A percentile compares a stretch with the other conserved stretches of the same genome.
Evolutionary conservation across 2,888 invertebrate genomes (phyloP).

Genomic region (Ernsta delagoae): DNA sequence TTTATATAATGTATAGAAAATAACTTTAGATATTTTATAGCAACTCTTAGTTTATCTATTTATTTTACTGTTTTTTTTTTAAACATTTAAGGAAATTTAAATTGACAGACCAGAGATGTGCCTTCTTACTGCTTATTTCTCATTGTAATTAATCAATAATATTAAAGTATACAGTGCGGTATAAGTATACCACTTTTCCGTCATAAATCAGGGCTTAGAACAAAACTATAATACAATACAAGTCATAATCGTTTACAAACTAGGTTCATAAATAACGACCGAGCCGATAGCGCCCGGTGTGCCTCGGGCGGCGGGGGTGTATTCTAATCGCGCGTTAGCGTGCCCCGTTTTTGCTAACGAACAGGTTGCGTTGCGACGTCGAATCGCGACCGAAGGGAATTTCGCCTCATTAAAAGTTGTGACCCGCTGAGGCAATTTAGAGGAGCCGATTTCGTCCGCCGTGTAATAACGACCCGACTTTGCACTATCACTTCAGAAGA

Average conservation of each 20-base stretch:
- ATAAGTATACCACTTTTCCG: neutral
- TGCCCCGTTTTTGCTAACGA: slow-evolving; percentile 84
- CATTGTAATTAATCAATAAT: too few relatives aligned
- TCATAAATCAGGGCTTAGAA: slow-evolving; percentile 5
- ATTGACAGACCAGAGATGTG: too few relatives aligned
- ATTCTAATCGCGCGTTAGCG: slow-evolving; percentile 84
- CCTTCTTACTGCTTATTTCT: too few relatives aligned
- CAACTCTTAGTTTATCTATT: too few relatives aligned
- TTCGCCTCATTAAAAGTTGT: slow-evolving; percentile 85
- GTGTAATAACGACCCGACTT: slow-evolving; percentile 76
- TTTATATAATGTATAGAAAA: too few relatives aligned
- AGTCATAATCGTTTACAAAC: slow-evolving; percentile 8
- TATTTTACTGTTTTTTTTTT: too few relatives aligned
- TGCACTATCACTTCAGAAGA: slow-evolving; percentile 64
- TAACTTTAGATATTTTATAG: too few relatives aligned
- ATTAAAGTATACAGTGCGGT: too few relatives aligned
- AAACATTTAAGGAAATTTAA: too few relatives aligned
- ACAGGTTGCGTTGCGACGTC: slow-evolving; percentile 81
- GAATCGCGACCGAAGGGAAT: slow-evolving; percentile 76
- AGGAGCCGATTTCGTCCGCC: slow-evolving; percentile 67
- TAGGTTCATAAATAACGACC: slow-evolving; percentile 27
- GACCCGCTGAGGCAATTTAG: slow-evolving; percentile 82
- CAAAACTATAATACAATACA: slow-evolving; percentile 2
- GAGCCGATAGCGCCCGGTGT: slow-evolving; percentile 55
- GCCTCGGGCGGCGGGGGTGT: slow-evolving; percentile 64